Evolutionary conservation across 1,140 invertebrate genomes (phyloP).

Genomic region (Telenomus remus): DNA sequence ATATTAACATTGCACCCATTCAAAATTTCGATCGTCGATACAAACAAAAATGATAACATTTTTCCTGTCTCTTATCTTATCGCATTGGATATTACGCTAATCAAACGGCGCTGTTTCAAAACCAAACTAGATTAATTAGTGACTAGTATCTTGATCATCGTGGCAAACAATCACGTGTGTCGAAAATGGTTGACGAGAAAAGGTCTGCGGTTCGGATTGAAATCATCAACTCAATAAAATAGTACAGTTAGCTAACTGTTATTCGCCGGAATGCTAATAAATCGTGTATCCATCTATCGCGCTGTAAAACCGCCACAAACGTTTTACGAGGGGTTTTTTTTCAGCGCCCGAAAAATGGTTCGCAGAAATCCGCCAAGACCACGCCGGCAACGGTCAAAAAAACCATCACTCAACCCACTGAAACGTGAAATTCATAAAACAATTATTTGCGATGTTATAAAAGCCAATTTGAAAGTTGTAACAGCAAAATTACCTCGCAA

Average conservation of each 20-base stretch:
- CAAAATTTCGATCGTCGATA: no score
- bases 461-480: neutral
- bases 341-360: constrained; percentile 13
- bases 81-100: no score
- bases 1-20: no score
- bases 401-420: neutral
- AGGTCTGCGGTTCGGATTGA: constrained; percentile 9
- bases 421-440: neutral
- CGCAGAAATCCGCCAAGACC: neutral
- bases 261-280: constrained; percentile 37
- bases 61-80: no score
- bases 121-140: no score
- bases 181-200: constrained; percentile 2
- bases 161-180: no score
- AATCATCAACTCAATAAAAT: constrained; percentile 20
- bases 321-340: constrained; percentile 24
- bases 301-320: constrained; percentile 20
- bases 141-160: no score
- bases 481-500: neutral
- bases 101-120: no score
- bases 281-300: constrained; percentile 32
- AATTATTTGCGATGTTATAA: neutral
- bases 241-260: constrained; percentile 41
- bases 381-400: neutral
- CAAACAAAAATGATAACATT: no score